Conservation (phyloP, 2,797 vertebrate genomes). For the Anas bernieri region DNA sequence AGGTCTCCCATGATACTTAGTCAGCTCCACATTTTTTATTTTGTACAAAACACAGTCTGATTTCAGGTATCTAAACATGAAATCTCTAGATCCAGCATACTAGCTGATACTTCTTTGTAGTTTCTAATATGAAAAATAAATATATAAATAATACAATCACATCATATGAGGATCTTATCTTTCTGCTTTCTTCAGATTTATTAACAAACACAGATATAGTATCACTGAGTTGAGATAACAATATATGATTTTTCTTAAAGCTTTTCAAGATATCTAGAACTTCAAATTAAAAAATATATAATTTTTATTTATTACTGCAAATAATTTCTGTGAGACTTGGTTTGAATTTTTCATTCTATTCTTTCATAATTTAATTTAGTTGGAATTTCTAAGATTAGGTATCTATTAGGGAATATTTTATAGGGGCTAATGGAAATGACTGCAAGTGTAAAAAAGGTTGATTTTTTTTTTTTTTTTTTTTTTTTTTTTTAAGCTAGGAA, state of each 20-base stretch:
- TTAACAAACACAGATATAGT: neutral
- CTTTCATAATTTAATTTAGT: neutral
- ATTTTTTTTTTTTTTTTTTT: too few species aligned
- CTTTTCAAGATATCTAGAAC: neutral
- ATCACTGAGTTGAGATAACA: neutral
- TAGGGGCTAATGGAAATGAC: neutral
- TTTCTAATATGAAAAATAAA: neutral
- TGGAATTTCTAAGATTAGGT: neutral
- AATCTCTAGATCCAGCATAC: neutral
- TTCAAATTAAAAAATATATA: neutral
- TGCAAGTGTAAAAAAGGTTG: neutral
- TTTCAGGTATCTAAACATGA: neutral
- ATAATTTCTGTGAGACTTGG: neutral
- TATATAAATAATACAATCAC: neutral
- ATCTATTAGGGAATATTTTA: neutral
- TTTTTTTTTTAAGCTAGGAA: too few species aligned
- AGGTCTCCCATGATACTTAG: neutral
- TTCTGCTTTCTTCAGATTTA: neutral
- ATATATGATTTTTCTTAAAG: neutral
- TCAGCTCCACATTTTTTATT: slow-evolving; percentile 21
- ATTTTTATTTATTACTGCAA: neutral
- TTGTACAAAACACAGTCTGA: neutral
- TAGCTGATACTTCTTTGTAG: neutral
- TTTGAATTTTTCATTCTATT: neutral
- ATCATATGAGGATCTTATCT: neutral